Base-by-base conservation (phyloP, 1,140 invertebrate species). In the Euwallacea similis region DNA sequence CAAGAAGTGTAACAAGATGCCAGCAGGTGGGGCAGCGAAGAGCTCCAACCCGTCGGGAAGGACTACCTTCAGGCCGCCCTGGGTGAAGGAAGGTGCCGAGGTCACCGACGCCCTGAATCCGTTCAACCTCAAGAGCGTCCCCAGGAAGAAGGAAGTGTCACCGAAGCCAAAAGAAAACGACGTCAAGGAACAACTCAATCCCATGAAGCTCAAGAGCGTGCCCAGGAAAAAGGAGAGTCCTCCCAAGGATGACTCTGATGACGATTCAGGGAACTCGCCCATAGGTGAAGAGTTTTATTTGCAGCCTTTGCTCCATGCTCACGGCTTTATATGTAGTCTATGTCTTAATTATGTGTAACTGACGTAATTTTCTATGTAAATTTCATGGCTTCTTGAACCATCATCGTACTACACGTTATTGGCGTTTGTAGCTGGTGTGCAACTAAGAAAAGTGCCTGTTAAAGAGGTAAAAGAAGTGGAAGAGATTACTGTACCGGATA, bases 21-120 rank as follows among this genome's bases (percentile, higher is more conserved):
- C 78, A 15, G 71, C 74, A 9, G 77, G 75, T n/a, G 74, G 70
- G 56, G 73, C 72, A 42, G 71, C 69, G 11, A 72, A 74, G 53
- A 63, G 70, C 42, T 65, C 67, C 9, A 77, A 77, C 54, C 62
- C 74, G 0, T 74, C 72, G 7, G 70, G 71, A 53, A 85, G 88
- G 72, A 88, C 87, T 60, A 90, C 88, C 69, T 92, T 91, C 78
- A 85, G 91, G 62, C 91, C 91, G 10, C 92, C 92, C 8, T 93
- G 91, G 91, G 91, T 93, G 11, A 92, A 92, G 79, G 90, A 92
- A 71, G 90, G 89, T 50, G 83, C 87, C 85, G 2, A 84, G 84
- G 80, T 86, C 84, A 3, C 68, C 82, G n/a, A 83, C 87, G 42
- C 86, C 90, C 1, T 92, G 76, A 66, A 76, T 66, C 47, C 72